phyloP scores from a whole-genome alignment of 2,888 invertebrate genomes.

The Polietes domitor region DNA sequence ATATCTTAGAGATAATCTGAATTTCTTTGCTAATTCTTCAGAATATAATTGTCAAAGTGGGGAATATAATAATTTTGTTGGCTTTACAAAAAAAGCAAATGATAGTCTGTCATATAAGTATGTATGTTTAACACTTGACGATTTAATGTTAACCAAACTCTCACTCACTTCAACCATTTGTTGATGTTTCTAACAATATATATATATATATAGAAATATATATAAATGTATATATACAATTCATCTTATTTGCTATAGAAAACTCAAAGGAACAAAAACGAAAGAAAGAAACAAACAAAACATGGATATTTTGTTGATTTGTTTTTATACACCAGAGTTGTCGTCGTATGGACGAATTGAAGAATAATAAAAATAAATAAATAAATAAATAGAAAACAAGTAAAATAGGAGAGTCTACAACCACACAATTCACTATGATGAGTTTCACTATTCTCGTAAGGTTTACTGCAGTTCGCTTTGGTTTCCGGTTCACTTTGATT shows the following conservation, averaged over 20 bases:
- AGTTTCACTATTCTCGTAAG: constrained; percentile 7
- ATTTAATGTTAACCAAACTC: background rate
- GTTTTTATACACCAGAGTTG: background rate
- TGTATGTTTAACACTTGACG: background rate
- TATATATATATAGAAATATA: background rate
- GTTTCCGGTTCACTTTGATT: constrained; percentile 34
- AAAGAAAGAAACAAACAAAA: background rate
- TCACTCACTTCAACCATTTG: background rate
- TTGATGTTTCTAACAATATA: no score
- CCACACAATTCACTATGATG: constrained; percentile 55
- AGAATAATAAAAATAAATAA: background rate
- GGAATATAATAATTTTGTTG: no score
- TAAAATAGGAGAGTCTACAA: constrained; percentile 53
- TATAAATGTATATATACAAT: constrained; percentile 36
- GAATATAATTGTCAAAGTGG: no score
- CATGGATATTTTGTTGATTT: constrained; percentile 13
- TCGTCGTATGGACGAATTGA: constrained; percentile 19
- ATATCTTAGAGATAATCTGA: no score
- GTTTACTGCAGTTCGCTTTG: constrained; percentile 30
- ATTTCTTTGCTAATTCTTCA: no score
- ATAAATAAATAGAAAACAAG: constrained; percentile 38
- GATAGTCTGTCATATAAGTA: no score
- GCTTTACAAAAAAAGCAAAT: no score
- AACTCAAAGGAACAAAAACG: constrained; percentile 1
- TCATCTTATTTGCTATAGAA: background rate